Evolutionary conservation across 2,113 vertebrate species (phyloP).

Genomic region (Entomyzon cyanotis): DNA sequence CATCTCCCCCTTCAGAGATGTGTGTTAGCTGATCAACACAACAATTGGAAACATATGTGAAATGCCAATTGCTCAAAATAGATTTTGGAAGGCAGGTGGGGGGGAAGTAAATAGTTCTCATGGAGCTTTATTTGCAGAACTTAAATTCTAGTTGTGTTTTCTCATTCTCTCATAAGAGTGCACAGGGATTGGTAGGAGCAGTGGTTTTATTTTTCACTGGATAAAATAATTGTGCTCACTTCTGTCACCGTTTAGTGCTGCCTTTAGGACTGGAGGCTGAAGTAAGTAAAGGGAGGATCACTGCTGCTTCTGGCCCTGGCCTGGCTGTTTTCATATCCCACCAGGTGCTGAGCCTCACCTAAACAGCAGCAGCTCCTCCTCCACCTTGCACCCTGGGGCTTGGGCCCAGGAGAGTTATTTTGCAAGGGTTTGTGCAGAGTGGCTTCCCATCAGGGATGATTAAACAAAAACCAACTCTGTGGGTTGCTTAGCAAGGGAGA

Average conservation of each 20-base stretch:
- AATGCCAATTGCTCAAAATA: background rate
- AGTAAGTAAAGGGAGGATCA: background rate
- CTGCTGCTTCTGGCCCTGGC: background rate
- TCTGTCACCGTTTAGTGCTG: background rate
- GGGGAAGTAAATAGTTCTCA: background rate
- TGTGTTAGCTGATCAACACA: background rate
- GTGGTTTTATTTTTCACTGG: background rate
- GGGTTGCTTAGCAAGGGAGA: background rate
- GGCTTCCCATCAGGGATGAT: background rate
- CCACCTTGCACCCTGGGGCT: background rate
- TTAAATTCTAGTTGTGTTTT: background rate
- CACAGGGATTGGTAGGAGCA: background rate
- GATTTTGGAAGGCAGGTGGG: background rate
- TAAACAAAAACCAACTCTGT: accelerated
- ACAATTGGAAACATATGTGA: background rate
- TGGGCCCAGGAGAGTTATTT: background rate
- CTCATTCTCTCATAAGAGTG: background rate
- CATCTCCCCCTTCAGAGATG: background rate
- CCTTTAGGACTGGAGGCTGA: background rate
- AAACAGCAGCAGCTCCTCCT: background rate
- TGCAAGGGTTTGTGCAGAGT: background rate
- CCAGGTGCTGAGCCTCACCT: background rate
- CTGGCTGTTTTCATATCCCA: background rate
- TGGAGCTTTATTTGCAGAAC: background rate
- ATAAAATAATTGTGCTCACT: background rate